Conservation (phyloP, 2,113 vertebrate species). For the Prietella phreatophila region DNA sequence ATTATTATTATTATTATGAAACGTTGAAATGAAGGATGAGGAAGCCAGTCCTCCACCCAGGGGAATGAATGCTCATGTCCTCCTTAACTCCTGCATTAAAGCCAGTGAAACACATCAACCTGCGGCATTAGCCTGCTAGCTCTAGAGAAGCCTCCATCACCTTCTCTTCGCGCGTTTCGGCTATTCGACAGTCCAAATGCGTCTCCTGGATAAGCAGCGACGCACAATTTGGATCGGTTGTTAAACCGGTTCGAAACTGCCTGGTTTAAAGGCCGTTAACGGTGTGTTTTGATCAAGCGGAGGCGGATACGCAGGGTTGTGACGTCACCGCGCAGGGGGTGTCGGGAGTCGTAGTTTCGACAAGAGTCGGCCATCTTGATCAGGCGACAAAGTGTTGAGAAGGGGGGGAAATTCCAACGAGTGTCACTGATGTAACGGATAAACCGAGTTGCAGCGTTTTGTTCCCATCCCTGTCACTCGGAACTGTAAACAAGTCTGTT, state of each 20-base stretch:
- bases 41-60: neutral
- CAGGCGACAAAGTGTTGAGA: neutral
- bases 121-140: neutral
- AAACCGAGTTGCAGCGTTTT: neutral
- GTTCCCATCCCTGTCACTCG: neutral
- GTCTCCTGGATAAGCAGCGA: no score
- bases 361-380: slow-evolving; percentile 67
- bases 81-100: neutral
- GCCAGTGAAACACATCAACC: neutral
- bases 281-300: slow-evolving; percentile 53
- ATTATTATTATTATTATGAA: neutral
- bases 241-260: neutral
- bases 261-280: neutral
- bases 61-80: neutral
- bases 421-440: no score
- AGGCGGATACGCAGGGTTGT: slow-evolving; percentile 49
- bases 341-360: slow-evolving; percentile 63
- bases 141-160: neutral
- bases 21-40: neutral
- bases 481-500: neutral
- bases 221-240: neutral
- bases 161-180: neutral
- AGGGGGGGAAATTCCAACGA: neutral
- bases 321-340: slow-evolving; percentile 57
- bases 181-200: neutral